Percentiles rank a stretch among this genome's conserved stretches.
Conservation (phyloP, 2,797 vertebrate species). For the Spheniscus humboldti region DNA sequence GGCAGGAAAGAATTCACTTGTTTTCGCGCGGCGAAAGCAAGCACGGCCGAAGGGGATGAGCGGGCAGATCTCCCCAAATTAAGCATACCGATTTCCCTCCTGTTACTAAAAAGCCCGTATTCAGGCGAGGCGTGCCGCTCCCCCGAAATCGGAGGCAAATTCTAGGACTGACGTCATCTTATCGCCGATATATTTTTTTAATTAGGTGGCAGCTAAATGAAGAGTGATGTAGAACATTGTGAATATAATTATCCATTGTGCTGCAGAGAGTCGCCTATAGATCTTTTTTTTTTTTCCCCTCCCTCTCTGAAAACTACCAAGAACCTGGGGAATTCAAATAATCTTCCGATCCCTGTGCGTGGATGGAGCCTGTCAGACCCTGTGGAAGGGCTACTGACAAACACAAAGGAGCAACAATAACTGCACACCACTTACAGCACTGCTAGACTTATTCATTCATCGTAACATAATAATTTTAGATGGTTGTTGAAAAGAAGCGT, state of each 20-base stretch:
- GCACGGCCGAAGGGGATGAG: not conserved
- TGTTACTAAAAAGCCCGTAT: rapidly evolving
- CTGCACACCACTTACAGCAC: constrained; percentile 57
- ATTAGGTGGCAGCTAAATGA: constrained; percentile 42
- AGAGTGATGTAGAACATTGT: constrained; percentile 20
- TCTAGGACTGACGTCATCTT: not conserved
- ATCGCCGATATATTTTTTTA: constrained; percentile 2
- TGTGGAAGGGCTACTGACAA: constrained; percentile 53
- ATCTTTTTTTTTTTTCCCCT: not conserved
- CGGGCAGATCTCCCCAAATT: not conserved
- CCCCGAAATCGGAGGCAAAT: not conserved
- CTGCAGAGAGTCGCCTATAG: not conserved
- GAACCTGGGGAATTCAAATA: constrained; percentile 28
- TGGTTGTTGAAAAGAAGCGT: constrained; percentile 48
- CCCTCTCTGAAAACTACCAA: constrained; percentile 9
- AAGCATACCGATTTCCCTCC: not conserved
- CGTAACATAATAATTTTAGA: constrained; percentile 25
- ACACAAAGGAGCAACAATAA: constrained; percentile 69
- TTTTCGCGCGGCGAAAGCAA: not conserved
- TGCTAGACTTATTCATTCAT: constrained; percentile 54
- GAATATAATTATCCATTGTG: constrained; percentile 19
- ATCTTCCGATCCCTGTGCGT: not conserved
- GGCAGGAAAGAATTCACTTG: not conserved
- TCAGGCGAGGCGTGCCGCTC: not conserved
- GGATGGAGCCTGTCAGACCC: constrained; percentile 30